A percentile compares a stretch with the other conserved stretches of the same genome.
Conservation (phyloP, 2,888 invertebrate species). For the Cyaniris semiargus region DNA sequence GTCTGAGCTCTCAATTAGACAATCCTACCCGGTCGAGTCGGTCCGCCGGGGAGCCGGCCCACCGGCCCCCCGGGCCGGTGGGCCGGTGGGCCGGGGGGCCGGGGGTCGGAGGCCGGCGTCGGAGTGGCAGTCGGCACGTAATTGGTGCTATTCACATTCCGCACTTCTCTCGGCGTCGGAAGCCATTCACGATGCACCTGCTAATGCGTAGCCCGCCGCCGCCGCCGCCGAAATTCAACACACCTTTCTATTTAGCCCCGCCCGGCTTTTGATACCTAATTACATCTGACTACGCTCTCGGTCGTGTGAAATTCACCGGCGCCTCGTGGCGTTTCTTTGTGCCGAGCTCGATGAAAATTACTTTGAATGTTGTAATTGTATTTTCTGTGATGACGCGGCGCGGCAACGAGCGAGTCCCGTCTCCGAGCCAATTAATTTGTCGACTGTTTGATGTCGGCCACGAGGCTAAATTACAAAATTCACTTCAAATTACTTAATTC, state of each 20-base stretch:
- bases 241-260: not conserved
- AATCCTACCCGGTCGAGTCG: slow-evolving; percentile 39
- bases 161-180: slow-evolving; percentile 2
- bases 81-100: slow-evolving; percentile 45
- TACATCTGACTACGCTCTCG: slow-evolving; percentile 3
- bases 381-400: not conserved
- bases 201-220: not conserved
- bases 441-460: not conserved
- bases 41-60: slow-evolving; percentile 45
- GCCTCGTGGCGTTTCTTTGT: not conserved
- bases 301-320: not conserved
- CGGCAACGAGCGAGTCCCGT: not conserved
- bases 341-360: not conserved
- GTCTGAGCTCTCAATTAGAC: slow-evolving; percentile 51
- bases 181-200: slow-evolving; percentile 20
- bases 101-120: slow-evolving; percentile 44
- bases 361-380: slow-evolving; percentile 14
- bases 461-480: not conserved
- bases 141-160: slow-evolving; percentile 48
- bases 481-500: not conserved
- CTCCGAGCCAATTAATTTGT: slow-evolving; percentile 13
- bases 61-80: no score
- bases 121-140: slow-evolving; percentile 45
- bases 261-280: slow-evolving; percentile 4
- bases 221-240: not conserved